Percentiles rank a stretch among this genome's conserved stretches.
phyloP scores from a whole-genome alignment of 2,888 invertebrate genomes.

The Pseudococcus viburni region DNA sequence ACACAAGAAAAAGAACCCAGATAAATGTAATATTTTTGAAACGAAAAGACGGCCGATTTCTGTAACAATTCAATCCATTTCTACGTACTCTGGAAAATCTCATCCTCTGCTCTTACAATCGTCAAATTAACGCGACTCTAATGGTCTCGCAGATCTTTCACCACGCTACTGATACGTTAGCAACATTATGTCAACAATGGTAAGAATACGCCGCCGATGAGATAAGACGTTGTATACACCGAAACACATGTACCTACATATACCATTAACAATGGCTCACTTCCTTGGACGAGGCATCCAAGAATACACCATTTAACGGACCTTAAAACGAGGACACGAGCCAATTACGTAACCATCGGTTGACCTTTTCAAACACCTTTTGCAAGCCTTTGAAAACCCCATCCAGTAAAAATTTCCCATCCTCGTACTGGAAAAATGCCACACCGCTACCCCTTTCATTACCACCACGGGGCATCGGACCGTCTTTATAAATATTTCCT shows the following conservation, averaged over 20 bases:
- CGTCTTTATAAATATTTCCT: no score
- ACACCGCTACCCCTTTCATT: no score
- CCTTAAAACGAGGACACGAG: slow-evolving; percentile 6
- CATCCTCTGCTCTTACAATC: not conserved
- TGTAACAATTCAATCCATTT: no score
- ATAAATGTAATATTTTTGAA: no score
- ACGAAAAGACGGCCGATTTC: no score
- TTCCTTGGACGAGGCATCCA: slow-evolving; percentile 12
- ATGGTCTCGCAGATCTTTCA: not conserved
- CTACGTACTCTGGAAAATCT: no score
- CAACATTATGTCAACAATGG: slow-evolving; percentile 10
- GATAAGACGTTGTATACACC: slow-evolving; percentile 2
- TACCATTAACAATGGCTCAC: not conserved
- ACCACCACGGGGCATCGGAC: no score
- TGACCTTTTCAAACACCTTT: not conserved
- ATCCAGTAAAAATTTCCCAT: no score
- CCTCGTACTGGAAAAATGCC: no score
- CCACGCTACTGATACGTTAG: not conserved
- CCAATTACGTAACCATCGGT: not conserved
- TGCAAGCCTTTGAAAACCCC: no score
- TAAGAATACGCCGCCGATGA: not conserved
- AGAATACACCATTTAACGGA: slow-evolving; percentile 25
- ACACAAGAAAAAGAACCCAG: no score
- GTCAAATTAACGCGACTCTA: not conserved
- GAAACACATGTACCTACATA: no score